These are phyloP conservation scores for Chrysochloris asiatica DNA, from an alignment of 2,113 vertebrate species.

Conservation along the genomic window DNA sequence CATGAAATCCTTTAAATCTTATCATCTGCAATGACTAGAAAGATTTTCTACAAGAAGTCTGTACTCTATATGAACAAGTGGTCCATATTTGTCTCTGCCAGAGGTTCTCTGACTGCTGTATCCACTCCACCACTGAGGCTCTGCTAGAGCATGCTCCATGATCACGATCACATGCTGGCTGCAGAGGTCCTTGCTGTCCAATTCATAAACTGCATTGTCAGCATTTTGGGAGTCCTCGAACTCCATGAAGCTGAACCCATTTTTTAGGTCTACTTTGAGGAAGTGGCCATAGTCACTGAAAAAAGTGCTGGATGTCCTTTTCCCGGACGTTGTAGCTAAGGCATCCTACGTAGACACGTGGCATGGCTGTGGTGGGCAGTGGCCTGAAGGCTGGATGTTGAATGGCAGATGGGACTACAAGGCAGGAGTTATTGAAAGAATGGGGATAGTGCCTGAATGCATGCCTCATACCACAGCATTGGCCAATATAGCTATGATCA, in stretches of 20 bases:
- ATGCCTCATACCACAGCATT: not conserved
- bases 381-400: slow-evolving; percentile 49
- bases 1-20: slow-evolving; percentile 99
- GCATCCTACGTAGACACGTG: slow-evolving; percentile 94
- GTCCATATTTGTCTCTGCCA: slow-evolving; percentile 98
- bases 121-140: slow-evolving; percentile 87
- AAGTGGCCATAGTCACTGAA: slow-evolving; percentile 95
- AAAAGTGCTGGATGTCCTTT: slow-evolving; percentile 94
- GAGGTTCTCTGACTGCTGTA: slow-evolving; percentile 94
- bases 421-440: slow-evolving; percentile 48
- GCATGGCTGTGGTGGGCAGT: slow-evolving; percentile 83
- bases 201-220: slow-evolving; percentile 95
- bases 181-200: slow-evolving; percentile 96
- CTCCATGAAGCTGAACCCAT: slow-evolving; percentile 97
- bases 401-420: slow-evolving; percentile 23
- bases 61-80: slow-evolving; percentile 97
- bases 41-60: slow-evolving; percentile 98
- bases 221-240: slow-evolving; percentile 96
- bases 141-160: no score
- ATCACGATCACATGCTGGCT: slow-evolving; percentile 89
- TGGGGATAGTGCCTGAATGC: not conserved
- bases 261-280: slow-evolving; percentile 94
- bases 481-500: no score
- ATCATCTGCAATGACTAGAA: slow-evolving; percentile 99
- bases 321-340: slow-evolving; percentile 94